Evolutionary conservation across 2,113 vertebrate species (phyloP), one percentile per base, ranked within the genome.

Genomic region (Ophiodon elongatus): DNA sequence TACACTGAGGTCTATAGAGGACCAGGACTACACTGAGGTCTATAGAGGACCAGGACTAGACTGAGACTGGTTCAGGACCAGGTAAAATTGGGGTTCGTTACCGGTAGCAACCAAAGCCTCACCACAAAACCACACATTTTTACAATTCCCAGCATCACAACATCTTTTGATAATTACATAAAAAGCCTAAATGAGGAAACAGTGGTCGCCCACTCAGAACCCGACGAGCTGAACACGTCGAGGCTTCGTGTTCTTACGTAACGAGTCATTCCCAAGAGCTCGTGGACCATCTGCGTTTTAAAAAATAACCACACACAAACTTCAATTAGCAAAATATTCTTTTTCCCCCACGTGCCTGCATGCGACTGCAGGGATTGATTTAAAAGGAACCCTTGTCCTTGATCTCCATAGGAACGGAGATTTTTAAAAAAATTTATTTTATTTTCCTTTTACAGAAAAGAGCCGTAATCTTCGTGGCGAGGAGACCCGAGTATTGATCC

Each of bases 141-240:
- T 10, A 52, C 63, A 50, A 25, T 14, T 4, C 29, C 56, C 64
- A 63, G 35, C 67, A 76, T 60, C 50, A 66, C 66, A 80, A 33
- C 73, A 62, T 73, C 80, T 77, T 14, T 43, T 4, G 4, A 25
- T 64, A 80, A 80, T 83, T 80, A 80, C 8, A 57, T 70, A 63
- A 85, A 90, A 90, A 83, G 85, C 76, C 60, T 68, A 19, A 87
- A 85, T 74, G 67, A 65, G 50, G 54, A n/a, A n/a, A n/a, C n/a
- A n/a, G n/a, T n/a, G n/a, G n/a, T n/a, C n/a, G n/a, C n/a, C 85
- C 82, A 87, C 82, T 82, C 79, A 54, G 50, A 69, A 82, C 79
- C 78, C 50, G 43, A 5, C 43, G 6, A 45, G 15, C 14, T 45
- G 43, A 43, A 43, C 35, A 43, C 41, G 3, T 86, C 35, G 35